Evolutionary conservation across 1,140 invertebrate species (phyloP).

Genomic region (Drosophila elegans): DNA sequence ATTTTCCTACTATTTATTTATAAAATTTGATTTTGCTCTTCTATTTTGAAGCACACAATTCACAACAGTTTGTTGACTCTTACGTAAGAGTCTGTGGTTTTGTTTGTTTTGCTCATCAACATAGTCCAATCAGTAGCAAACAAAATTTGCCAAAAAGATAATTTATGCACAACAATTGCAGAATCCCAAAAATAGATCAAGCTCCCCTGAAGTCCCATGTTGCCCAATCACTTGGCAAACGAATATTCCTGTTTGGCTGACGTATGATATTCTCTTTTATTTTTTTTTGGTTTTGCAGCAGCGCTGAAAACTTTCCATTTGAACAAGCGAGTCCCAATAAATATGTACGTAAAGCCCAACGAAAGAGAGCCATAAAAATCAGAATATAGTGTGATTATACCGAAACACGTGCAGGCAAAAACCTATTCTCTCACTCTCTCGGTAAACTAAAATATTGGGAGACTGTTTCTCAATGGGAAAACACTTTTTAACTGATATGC

Average conservation of each 20-base stretch:
- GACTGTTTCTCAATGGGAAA: slow-evolving; percentile 33
- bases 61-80: slow-evolving; percentile 75
- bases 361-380: slow-evolving; percentile 42
- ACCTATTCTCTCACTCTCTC: slow-evolving; percentile 15
- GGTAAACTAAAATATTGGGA: slow-evolving; percentile 7
- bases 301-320: slow-evolving; percentile 68
- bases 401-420: slow-evolving; percentile 34
- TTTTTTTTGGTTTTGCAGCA: background rate
- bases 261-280: background rate
- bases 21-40: slow-evolving; percentile 41
- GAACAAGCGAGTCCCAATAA: slow-evolving; percentile 46
- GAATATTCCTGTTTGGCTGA: slow-evolving; percentile 14
- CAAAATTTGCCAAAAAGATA: slow-evolving; percentile 45
- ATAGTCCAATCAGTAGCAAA: slow-evolving; percentile 44
- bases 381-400: slow-evolving; percentile 41
- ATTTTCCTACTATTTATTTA: slow-evolving; percentile 71
- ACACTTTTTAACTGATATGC: slow-evolving; percentile 47
- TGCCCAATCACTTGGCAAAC: slow-evolving; percentile 7
- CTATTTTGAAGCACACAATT: slow-evolving; percentile 36
- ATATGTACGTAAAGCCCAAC: slow-evolving; percentile 14
- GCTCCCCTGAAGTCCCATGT: slow-evolving; percentile 4
- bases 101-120: slow-evolving; percentile 44
- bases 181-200: slow-evolving; percentile 32
- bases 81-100: slow-evolving; percentile 54
- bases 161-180: slow-evolving; percentile 70